Evolutionary conservation across 2,113 vertebrate species (phyloP).

Genomic region (Pterocles gutturalis): DNA sequence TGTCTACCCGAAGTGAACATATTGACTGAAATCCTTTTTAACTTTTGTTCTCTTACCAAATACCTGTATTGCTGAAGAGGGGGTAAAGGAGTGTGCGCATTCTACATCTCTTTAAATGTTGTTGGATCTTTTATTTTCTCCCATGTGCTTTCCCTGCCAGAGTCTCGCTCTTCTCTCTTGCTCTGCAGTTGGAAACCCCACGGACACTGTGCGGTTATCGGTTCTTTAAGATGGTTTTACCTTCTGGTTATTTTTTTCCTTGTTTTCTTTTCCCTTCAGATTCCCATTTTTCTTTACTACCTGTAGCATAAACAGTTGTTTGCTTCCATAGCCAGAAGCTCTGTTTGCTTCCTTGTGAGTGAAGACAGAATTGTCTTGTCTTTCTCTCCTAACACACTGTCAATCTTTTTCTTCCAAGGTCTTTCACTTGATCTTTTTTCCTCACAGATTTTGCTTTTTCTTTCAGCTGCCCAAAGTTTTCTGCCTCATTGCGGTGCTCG

Average conservation of each 20-base stretch:
- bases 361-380: neutral
- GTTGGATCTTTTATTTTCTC: neutral
- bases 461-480: neutral
- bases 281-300: neutral
- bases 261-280: neutral
- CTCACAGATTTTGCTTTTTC: neutral
- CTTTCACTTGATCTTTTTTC: neutral
- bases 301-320: neutral
- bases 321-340: neutral
- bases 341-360: neutral
- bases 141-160: accelerated
- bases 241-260: neutral
- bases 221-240: neutral
- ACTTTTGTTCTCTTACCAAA: neutral
- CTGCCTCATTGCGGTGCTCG: neutral
- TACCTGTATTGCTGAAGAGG: neutral
- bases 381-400: neutral
- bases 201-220: neutral
- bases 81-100: accelerated
- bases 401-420: neutral
- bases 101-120: neutral
- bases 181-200: neutral
- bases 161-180: neutral
- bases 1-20: neutral
- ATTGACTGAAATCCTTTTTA: neutral